These are phyloP conservation scores for Drosophila lacertosa DNA, from an alignment of 1,140 invertebrate species.

Conservation along the genomic window DNA sequence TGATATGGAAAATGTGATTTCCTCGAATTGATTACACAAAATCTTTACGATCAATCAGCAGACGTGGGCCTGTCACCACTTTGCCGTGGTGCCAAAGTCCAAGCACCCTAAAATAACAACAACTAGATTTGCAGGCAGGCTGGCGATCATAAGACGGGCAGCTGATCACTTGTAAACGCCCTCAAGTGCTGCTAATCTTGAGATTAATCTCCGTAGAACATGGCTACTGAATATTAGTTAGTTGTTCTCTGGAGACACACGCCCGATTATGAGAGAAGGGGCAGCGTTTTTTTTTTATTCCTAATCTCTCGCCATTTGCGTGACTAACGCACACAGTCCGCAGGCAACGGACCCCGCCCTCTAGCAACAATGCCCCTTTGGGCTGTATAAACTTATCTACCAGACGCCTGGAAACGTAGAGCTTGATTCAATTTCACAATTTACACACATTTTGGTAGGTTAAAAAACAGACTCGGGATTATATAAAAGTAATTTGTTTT, in stretches of 20 bases:
- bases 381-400: slow-evolving; percentile 30
- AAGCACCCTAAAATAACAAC: neutral
- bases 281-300: neutral
- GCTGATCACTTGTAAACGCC: neutral
- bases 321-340: slow-evolving; percentile 34
- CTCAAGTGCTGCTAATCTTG: slow-evolving; percentile 6
- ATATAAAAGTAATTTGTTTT: slow-evolving; percentile 21
- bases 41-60: slow-evolving; percentile 11
- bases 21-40: slow-evolving; percentile 2
- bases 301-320: slow-evolving; percentile 32
- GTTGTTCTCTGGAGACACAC: neutral
- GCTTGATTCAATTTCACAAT: slow-evolving; percentile 37
- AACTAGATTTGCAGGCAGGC: neutral
- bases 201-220: slow-evolving; percentile 12
- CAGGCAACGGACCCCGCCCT: no score
- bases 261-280: neutral
- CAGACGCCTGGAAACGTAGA: slow-evolving; percentile 15
- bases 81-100: slow-evolving; percentile 10
- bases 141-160: slow-evolving; percentile 1
- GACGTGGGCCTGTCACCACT: neutral
- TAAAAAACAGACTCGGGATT: neutral
- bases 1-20: slow-evolving; percentile 10
- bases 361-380: slow-evolving; percentile 3
- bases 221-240: neutral
- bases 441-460: neutral